Conservation (phyloP, 2,113 vertebrate species). For the Gobio gobio region DNA sequence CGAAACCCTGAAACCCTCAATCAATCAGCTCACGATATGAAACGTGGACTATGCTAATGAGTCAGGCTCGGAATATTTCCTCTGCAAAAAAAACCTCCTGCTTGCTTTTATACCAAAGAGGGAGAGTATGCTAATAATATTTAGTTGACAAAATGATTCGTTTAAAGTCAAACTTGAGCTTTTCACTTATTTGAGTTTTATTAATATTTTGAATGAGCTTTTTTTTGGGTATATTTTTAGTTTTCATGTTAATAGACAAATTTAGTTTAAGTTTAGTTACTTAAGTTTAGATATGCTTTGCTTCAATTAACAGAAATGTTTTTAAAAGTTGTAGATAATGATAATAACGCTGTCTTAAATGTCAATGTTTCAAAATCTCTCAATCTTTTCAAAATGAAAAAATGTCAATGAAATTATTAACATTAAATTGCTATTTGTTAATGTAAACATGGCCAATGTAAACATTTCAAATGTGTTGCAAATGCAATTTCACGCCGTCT, state of each 20-base stretch:
- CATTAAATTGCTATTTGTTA: not conserved
- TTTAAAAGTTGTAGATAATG: too few species aligned
- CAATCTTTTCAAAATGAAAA: not conserved
- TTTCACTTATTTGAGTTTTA: not conserved
- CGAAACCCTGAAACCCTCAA: constrained; percentile 27
- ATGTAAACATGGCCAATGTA: not conserved
- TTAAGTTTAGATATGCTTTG: too few species aligned
- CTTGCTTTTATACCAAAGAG: not conserved
- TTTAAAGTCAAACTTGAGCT: not conserved
- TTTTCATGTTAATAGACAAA: too few species aligned
- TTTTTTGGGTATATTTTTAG: too few species aligned
- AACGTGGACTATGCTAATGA: constrained; percentile 20
- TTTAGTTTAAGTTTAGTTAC: too few species aligned
- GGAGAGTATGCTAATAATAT: not conserved
- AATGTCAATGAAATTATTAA: not conserved
- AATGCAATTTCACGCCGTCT: not conserved
- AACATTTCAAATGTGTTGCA: not conserved
- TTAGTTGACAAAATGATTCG: not conserved
- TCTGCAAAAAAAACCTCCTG: not conserved
- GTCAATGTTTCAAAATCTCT: not conserved
- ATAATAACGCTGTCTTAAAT: not conserved
- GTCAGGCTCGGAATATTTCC: not conserved
- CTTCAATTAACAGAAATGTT: too few species aligned
- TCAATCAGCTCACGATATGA: not conserved
- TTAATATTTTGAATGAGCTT: too few species aligned